phyloP scores from a whole-genome alignment of 2,797 vertebrate genomes.

The Salarias fasciatus region DNA sequence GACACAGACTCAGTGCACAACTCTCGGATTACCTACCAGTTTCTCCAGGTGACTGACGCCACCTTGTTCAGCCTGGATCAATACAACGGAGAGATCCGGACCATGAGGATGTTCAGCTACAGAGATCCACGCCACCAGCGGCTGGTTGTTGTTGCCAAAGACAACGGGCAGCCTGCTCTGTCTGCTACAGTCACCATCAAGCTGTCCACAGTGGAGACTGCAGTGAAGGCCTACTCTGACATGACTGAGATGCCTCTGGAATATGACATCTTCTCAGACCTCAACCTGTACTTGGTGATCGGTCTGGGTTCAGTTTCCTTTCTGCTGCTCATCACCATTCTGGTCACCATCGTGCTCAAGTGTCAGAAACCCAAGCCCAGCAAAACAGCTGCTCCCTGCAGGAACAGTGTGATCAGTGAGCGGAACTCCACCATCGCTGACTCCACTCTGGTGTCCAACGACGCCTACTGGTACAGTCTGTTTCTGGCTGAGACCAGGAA shows the following conservation, averaged over 20 bases:
- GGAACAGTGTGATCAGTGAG: slow-evolving; percentile 73
- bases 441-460: slow-evolving; percentile 72
- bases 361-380: slow-evolving; percentile 62
- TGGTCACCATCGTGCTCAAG: slow-evolving; percentile 60
- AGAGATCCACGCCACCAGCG: slow-evolving; percentile 47
- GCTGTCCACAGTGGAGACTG: slow-evolving; percentile 60
- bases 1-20: slow-evolving; percentile 64
- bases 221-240: slow-evolving; percentile 56
- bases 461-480: slow-evolving; percentile 76
- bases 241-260: slow-evolving; percentile 64
- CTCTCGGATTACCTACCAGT: slow-evolving; percentile 39
- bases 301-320: slow-evolving; percentile 68
- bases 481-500: slow-evolving; percentile 73
- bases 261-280: slow-evolving; percentile 67
- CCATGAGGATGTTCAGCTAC: slow-evolving; percentile 48
- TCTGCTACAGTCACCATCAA: slow-evolving; percentile 67
- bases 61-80: slow-evolving; percentile 30
- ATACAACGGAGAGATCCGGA: slow-evolving; percentile 6
- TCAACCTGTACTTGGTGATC: slow-evolving; percentile 73
- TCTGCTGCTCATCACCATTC: slow-evolving; percentile 60
- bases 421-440: slow-evolving; percentile 71
- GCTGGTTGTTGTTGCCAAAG: neutral
- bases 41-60: neutral
- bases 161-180: neutral
- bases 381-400: slow-evolving; percentile 57